These are phyloP conservation scores for Brachionus angularis DNA, from an alignment of 1,140 invertebrate species.

Conservation along the genomic window DNA sequence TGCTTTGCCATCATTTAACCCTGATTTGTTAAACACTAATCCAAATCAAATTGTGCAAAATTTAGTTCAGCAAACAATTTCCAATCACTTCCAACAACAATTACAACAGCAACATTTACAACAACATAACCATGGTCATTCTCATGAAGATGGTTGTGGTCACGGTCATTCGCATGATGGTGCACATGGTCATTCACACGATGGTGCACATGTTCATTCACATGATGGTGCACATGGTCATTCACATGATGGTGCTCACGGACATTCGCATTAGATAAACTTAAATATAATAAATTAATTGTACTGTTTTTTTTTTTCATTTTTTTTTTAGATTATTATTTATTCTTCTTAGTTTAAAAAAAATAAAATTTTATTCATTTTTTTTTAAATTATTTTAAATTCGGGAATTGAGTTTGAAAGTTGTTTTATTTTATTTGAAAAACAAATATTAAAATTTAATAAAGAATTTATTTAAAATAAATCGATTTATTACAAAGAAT, in stretches of 20 bases:
- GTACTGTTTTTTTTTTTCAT: neutral
- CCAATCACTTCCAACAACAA: conserved; percentile 9
- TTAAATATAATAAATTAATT: neutral
- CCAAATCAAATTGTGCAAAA: conserved; percentile 30
- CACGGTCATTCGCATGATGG: neutral
- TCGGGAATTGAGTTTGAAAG: no score
- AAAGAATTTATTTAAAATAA: no score
- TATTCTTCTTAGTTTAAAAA: no score
- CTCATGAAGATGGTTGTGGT: neutral
- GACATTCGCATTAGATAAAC: conserved; percentile 40
- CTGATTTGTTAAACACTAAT: conserved; percentile 8
- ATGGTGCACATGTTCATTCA: neutral
- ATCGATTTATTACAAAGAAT: no score
- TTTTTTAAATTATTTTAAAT: no score
- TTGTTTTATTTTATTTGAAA: no score
- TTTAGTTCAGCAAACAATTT: conserved; percentile 37
- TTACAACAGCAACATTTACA: neutral
- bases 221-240: conserved; percentile 29
- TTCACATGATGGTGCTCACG: conserved; percentile 32
- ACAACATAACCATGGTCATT: neutral
- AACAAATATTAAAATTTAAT: no score
- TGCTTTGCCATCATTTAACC: neutral
- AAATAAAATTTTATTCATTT: no score
- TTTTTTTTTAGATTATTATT: conserved; percentile 25
- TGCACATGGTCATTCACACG: neutral